Conservation (phyloP, 2,888 invertebrate species). For the Heliconius sara region DNA sequence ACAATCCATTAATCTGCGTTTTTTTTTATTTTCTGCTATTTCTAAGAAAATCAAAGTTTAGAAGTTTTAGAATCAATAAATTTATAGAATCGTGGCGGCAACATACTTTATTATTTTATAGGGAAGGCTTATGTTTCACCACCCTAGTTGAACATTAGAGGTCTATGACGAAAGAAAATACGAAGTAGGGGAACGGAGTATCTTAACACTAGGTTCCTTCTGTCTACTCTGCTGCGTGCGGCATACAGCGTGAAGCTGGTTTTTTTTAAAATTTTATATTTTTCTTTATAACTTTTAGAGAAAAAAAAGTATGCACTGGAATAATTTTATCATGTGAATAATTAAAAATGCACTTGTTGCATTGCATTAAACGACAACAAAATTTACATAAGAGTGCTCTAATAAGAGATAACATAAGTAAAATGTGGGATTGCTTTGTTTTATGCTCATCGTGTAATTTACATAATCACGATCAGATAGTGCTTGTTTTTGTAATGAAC, state of each 20-base stretch:
- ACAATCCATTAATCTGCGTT: background rate
- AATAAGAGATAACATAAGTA: slow-evolving; percentile 27
- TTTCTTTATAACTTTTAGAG: too few species aligned
- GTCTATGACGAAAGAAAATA: too few species aligned
- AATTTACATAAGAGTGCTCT: slow-evolving; percentile 25
- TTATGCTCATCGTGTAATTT: slow-evolving; percentile 27
- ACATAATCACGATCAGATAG: slow-evolving; percentile 32
- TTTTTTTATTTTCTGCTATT: background rate
- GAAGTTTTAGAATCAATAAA: too few species aligned
- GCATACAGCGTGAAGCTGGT: too few species aligned
- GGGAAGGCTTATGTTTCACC: too few species aligned
- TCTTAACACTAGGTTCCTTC: too few species aligned
- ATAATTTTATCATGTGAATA: background rate
- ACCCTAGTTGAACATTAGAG: too few species aligned
- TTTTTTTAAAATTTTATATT: too few species aligned
- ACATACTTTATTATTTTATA: background rate
- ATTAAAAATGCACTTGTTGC: background rate
- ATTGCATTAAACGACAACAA: slow-evolving; percentile 25
- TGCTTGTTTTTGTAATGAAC: slow-evolving; percentile 3
- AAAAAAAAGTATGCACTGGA: too few species aligned
- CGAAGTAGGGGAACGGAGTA: too few species aligned
- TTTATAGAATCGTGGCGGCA: background rate
- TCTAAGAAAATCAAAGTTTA: too few species aligned
- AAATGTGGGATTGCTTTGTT: slow-evolving; percentile 29
- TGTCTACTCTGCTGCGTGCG: too few species aligned